These are phyloP conservation scores for Anas platyrhynchos DNA, from an alignment of 2,113 vertebrate species.

Conservation along the genomic window DNA sequence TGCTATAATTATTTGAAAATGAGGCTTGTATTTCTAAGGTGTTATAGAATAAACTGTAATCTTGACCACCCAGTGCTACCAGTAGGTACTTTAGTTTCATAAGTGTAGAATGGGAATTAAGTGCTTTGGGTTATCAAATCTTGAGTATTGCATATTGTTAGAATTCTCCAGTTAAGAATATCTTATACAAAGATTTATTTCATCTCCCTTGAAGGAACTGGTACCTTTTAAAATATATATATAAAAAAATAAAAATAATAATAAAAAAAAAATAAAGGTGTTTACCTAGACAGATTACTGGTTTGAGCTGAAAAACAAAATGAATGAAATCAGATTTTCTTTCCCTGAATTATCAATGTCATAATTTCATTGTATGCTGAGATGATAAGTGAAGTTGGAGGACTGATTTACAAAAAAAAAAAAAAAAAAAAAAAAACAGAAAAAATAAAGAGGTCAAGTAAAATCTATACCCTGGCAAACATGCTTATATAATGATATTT, in stretches of 20 bases:
- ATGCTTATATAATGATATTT: not conserved
- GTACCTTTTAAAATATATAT: not conserved
- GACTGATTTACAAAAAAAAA: not conserved
- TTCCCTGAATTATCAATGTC: not conserved
- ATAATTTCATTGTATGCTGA: not conserved
- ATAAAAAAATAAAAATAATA: not conserved
- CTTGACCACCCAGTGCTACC: not conserved
- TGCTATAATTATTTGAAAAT: not conserved
- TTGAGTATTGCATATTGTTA: not conserved
- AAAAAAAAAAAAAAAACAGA: not conserved
- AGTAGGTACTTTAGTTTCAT: not conserved
- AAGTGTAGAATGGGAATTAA: not conserved
- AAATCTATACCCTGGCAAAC: not conserved
- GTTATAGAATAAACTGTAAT: not conserved
- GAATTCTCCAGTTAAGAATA: not conserved
- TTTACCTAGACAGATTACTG: not conserved
- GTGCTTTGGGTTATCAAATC: not conserved
- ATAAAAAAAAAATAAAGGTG: not conserved
- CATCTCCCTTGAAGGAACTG: not conserved
- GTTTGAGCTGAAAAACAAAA: not conserved
- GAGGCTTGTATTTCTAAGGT: not conserved
- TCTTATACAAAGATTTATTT: not conserved
- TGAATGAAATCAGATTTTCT: not conserved
- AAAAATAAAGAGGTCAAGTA: not conserved
- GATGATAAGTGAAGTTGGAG: not conserved